Base-by-base conservation (phyloP, 92 coral and sea anemone species). In the Pocillopora meandrina region DNA sequence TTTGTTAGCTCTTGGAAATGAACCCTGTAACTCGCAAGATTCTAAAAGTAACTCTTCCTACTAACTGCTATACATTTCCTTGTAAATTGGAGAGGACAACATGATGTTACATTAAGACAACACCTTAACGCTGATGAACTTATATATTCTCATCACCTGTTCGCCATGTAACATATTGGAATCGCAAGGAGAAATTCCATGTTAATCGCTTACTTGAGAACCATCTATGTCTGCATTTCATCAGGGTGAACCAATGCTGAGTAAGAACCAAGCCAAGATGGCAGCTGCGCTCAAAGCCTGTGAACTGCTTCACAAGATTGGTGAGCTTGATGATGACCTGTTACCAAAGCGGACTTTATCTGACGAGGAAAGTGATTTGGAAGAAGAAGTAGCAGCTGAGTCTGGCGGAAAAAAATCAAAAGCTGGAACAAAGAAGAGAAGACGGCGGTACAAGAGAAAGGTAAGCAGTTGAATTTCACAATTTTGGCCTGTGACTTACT, bases 241-340 rank as follows among this genome's bases (percentile, higher is more conserved):
- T 57, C 82, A 95, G 99, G 95, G 99, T 49, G 87, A 68, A 14
- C 85, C 85, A 55, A 97, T 97, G 98, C 94, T 90, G 1, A 90
- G 90, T 19, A 92, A 91, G 83, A 81, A 87, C 56, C 84, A 87
- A 10, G 93, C 99, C 13, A 91, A 85, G 71, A 89, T 87, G 94
- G 99, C 99, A 17, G 99, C 95, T 12, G 98, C 99, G 8, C 88
- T 77, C 7, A 12, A 76, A 6, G 93, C 93, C 0, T 97, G 99
- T 52, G 61, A 21, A 17, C 18, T 72, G 65, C 87, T 97, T 56
- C 91, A 90, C 84, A 20, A 67, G 76, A 84, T 61, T 21, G 92
- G 90, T 19, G 99, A 91, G 63, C 87, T 97, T 26, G 90, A 95
- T 69, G 92, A 90, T 65, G 10, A 91, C 76, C 87, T 95, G 52